These are phyloP conservation scores for Grammomys dolichurus DNA, from an alignment of 2,113 vertebrate species.

Conservation along the genomic window DNA sequence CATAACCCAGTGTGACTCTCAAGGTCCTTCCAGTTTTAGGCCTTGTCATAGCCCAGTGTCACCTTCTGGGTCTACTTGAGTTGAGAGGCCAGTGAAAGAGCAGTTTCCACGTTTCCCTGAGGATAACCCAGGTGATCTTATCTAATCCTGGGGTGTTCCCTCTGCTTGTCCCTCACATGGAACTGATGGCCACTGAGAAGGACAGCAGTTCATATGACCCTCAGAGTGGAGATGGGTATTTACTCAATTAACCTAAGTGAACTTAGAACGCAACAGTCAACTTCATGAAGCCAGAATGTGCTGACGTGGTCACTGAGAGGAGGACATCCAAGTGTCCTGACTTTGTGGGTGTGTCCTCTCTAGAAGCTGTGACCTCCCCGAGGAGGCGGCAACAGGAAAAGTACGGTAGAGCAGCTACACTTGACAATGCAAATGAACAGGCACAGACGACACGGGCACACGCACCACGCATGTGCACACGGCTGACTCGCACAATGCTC, in stretches of 20 bases:
- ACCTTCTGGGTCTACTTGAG: not conserved
- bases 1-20: not conserved
- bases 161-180: not conserved
- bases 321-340: not conserved
- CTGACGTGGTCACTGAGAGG: not conserved
- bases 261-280: not conserved
- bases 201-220: not conserved
- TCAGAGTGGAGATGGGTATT: not conserved
- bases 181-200: not conserved
- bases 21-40: no score
- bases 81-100: not conserved
- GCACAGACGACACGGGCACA: not conserved
- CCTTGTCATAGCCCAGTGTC: not conserved
- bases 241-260: not conserved
- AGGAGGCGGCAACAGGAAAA: not conserved
- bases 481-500: slow-evolving; percentile 60
- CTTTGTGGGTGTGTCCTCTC: not conserved
- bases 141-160: not conserved
- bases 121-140: not conserved
- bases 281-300: not conserved
- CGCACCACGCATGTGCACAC: accelerated
- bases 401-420: not conserved
- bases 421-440: not conserved
- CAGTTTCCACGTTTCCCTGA: not conserved
- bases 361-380: not conserved